Base-by-base conservation (phyloP, 2,888 invertebrate species). In the Chesias legatella region DNA sequence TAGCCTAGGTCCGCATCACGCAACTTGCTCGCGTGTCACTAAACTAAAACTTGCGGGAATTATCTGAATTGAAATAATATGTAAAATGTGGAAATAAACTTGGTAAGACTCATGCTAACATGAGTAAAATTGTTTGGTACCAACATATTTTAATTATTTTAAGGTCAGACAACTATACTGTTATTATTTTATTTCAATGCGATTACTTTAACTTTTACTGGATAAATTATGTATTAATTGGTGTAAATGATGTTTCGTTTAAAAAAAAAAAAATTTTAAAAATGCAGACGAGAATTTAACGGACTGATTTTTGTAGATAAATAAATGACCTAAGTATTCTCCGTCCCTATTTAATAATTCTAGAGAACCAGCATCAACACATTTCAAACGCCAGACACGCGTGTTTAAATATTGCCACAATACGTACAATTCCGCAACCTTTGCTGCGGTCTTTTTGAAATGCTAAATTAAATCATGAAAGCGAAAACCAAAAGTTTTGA, bases 1-100 rank as follows among this genome's bases (percentile, higher is more conserved):
- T 54, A 48, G 56, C 51, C 57, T 56, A 57, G 56, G 59, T 57
- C 56, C 49, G 47, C 51, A 55, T 56, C 52, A 56, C 52, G 51
- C 56, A 50, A 17, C 41, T 33, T 42, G 41, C 40, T 49, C 33
- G 46, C 36, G 35, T 42, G 46, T 33, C 39, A 38, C 22, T 8
- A 25, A 28, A 25, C 28, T 42, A 35, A 38, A 40, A 25, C 31
- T 43, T 31, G 34, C 40, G 33, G 38, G 20, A 41, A 35, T 48
- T 46, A 45, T 40, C 34, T 34, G 20, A 34, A 44, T 47, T 35
- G 22, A 10, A 25, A 9, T 23, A 23, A 40, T 38, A 30, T 28
- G 11, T n/a, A 30, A 29, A 20, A 33, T 6, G 3, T 4, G 7
- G n/a, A 23, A 26, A 33, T 17, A 17, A 2, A 17, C 13, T 5